Evolutionary conservation across 2,797 vertebrate genomes (phyloP).

Genomic region (Tinamus major): DNA sequence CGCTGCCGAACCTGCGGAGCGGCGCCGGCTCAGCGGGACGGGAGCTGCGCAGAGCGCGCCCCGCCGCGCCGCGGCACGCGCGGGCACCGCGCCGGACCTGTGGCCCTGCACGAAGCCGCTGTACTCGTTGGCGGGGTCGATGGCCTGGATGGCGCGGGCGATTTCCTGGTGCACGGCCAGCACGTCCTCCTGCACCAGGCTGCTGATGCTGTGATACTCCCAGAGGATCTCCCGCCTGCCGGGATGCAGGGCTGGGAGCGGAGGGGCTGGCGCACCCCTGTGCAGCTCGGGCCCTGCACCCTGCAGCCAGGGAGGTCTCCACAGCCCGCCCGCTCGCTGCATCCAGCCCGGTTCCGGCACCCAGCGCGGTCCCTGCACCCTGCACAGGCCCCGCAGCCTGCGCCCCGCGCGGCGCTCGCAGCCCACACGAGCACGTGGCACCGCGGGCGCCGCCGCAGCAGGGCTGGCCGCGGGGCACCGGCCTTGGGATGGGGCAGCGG

Average conservation of each 20-base stretch:
- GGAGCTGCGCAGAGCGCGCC: neutral
- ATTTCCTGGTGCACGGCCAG: conserved; percentile 87
- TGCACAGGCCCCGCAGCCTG: accelerated
- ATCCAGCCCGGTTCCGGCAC: accelerated
- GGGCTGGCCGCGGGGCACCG: neutral
- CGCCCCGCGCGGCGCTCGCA: accelerated
- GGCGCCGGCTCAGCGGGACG: neutral
- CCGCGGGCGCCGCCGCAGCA: accelerated
- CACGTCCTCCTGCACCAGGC: conserved; percentile 90
- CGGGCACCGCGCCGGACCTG: conserved; percentile 76
- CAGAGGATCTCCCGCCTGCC: conserved; percentile 90
- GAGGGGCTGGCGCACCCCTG: neutral
- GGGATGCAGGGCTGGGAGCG: neutral
- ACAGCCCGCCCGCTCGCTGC: too few species aligned
- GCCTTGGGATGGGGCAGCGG: accelerated
- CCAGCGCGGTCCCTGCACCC: neutral
- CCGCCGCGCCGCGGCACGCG: neutral
- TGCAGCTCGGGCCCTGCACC: neutral
- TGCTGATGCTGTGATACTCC: conserved; percentile 92
- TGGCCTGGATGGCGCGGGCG: conserved; percentile 79
- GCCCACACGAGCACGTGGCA: neutral
- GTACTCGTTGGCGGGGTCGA: conserved; percentile 87
- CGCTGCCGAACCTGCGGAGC: conserved; percentile 21
- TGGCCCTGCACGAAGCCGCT: conserved; percentile 90
- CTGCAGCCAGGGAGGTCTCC: too few species aligned